Conservation (phyloP, 92 coral and sea anemone genomes). For the Heliopora coerulea region DNA sequence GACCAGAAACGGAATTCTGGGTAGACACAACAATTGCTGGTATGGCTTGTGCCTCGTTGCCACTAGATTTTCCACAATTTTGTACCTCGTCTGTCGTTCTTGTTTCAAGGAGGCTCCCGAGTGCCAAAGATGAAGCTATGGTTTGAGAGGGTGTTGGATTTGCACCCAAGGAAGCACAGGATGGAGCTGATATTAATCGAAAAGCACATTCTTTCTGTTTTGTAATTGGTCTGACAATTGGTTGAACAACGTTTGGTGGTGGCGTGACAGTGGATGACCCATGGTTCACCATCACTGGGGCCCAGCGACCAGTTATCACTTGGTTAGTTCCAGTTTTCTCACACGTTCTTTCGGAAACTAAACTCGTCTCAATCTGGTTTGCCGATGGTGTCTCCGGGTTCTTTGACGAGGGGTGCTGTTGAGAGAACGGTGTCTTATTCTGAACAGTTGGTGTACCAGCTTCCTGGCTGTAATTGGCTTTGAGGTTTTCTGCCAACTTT, state of each 20-base stretch:
- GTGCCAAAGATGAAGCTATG: neutral
- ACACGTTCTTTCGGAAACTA: neutral
- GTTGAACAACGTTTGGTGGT: neutral
- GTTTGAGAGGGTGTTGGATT: neutral
- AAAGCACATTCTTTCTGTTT: neutral
- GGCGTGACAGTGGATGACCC: neutral
- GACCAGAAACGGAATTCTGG: constrained; percentile 11
- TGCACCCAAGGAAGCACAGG: neutral
- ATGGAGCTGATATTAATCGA: neutral
- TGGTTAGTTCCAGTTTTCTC: neutral
- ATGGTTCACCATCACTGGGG: neutral
- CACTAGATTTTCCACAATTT: constrained; percentile 2
- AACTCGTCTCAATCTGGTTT: neutral
- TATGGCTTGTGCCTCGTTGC: neutral
- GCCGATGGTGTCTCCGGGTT: constrained; percentile 27
- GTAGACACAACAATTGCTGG: constrained; percentile 25
- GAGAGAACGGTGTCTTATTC: neutral
- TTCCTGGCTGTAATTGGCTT: constrained; percentile 6
- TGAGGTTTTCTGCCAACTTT: constrained; percentile 22
- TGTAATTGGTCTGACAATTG: neutral
- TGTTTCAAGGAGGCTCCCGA: neutral
- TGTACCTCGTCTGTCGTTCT: neutral
- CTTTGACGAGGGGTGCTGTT: neutral
- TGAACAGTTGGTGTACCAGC: neutral
- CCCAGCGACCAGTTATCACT: neutral